Evolutionary conservation across 1,140 invertebrate genomes (phyloP), one percentile per base, ranked within the genome.

Genomic region (Pseudomyrmex cubaensis): DNA sequence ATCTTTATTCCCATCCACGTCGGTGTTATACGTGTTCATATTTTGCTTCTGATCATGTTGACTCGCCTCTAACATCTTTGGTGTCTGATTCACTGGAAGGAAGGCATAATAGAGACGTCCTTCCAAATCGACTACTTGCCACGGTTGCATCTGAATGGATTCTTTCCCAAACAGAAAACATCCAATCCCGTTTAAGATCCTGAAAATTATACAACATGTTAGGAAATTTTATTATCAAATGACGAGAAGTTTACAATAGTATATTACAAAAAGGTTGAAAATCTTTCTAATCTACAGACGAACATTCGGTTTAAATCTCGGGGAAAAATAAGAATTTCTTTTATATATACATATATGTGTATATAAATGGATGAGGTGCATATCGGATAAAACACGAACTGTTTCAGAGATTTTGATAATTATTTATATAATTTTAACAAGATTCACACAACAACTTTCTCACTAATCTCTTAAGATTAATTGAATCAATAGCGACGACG

Each of bases 81-180:
- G 1, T 3, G 44, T 10, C n/a, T 78, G 74, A 66, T 78, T 85
- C 13, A 75, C n/a, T n/a, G 91, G 90, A 44, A 92, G 64, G 80
- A 92, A 93, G 46, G 92, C 92, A 56, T 93, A 92, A 85, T 92
- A 93, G 10, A 90, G 87, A 54, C 78, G 85, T 59, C 92, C 92
- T 7, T 92, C 91, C 9, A 93, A 87, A 69, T 92, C 92, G 48
- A 93, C 90, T 10, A 92, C 57, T 64, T 92, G 90, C 92, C 92
- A 93, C 7, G 90, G 89, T 64, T 92, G 89, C 92, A 92, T 92
- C 4, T 80, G 66, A 22, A 92, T 92, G 35, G 90, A 88, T 74
- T 93, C 86, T 76, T 91, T 89, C 22, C 88, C 91, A 61, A 91
- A 93, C 25, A 90, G 74, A 84, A 93, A 93, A 69, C 61, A 61